Evolutionary conservation across 1,140 invertebrate species (phyloP), one percentile per base, ranked within the genome.

Genomic region (Eueides isabella): DNA sequence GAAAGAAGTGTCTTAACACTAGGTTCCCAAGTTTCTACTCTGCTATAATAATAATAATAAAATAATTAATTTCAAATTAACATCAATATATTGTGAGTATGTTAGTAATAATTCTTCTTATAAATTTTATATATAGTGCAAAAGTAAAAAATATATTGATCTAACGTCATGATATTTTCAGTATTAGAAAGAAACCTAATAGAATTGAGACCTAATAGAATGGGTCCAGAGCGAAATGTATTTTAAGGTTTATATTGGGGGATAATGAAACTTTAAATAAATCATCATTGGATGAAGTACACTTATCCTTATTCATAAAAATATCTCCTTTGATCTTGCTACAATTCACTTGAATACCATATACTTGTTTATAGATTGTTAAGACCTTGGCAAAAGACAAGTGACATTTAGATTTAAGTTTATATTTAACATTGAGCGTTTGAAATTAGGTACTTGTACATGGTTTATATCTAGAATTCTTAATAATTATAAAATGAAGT

Each of bases 351-450:
- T 63, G 30, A 63, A 35, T 69, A 69, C 48, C 67, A 69, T 23
- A 69, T 69, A 69, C 48, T 69, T 61, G 67, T 69, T 69, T 61
- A 35, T 61, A 69, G 67, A 69, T 69, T 69, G 48, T 69, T 69
- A 69, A 69, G 67, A 35, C 67, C 67, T 69, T 69, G 67, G 26
- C 19, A 61, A 69, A 69, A 61, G 67, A 55, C 67, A 69, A 69
- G 67, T 69, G 67, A 31, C 67, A 69, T 69, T 69, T 69, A 69
- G 55, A 69, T 61, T 69, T 69, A 69, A 69, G 30, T 61, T 29
- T 28, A 69, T 48, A 69, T 69, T 55, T 55, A 69, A 69, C 33
- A 69, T 69, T 61, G 30, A 69, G 19, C 67, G 67, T 61, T 69
- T 69, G 67, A 61, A 68, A 61, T 68, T 68, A 61, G 67, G 67